Conservation (phyloP, 2,113 vertebrate genomes). For the Hypanus sabinus region DNA sequence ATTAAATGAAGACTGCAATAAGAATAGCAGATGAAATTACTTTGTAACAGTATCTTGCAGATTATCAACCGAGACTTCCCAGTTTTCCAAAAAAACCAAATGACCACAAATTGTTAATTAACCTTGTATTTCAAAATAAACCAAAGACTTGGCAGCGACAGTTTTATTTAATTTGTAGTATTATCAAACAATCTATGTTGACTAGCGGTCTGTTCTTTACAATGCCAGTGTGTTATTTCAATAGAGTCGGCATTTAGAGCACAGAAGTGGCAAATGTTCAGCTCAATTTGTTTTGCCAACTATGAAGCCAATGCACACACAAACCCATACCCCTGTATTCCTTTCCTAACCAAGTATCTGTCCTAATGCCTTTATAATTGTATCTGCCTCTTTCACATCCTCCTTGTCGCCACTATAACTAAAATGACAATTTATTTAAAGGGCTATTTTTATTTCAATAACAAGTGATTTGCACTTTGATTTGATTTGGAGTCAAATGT, state of each 20-base stretch:
- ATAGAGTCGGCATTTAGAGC: too few relatives aligned
- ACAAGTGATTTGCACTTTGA: neutral
- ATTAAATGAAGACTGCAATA: neutral
- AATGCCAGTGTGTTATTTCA: neutral
- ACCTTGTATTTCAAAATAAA: neutral
- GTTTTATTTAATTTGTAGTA: too few relatives aligned
- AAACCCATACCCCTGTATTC: too few relatives aligned
- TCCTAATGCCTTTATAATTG: too few relatives aligned
- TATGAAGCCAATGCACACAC: too few relatives aligned
- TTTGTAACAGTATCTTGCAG: neutral
- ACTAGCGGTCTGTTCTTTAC: neutral
- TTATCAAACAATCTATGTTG: neutral
- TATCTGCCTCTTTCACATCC: too few relatives aligned
- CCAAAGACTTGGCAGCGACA: neutral
- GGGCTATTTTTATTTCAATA: neutral
- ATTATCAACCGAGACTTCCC: too few relatives aligned
- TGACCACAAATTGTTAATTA: neutral
- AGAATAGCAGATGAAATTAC: slow-evolving; percentile 2
- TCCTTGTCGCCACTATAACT: neutral
- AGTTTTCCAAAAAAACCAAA: neutral
- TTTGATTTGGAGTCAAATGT: neutral
- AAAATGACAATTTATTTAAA: neutral
- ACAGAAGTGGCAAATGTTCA: too few relatives aligned
- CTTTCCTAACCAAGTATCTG: too few relatives aligned
- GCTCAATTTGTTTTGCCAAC: too few relatives aligned